Evolutionary conservation across 2,888 invertebrate genomes (phyloP), one percentile per base, ranked within the genome.

Genomic region (Monoplex corrugatus): DNA sequence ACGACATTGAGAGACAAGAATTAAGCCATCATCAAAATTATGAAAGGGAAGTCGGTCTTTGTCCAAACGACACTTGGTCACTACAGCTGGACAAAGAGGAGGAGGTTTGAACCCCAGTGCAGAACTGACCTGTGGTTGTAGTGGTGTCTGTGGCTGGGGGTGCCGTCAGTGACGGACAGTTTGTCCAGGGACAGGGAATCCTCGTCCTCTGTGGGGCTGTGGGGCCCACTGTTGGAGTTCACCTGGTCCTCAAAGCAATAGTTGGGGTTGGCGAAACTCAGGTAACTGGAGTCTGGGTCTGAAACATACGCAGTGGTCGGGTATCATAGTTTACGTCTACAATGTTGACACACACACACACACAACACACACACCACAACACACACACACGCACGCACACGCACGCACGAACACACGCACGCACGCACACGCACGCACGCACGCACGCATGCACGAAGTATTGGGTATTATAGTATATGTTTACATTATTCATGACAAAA

Each of bases 221-320:
- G 78, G 78, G 87, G 88, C 87, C 86, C 89, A 5, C 40, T 5
- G 80, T 84, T 94, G 82, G 92, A 92, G 89, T 92, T 93, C 68
- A 93, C 90, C 68, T 93, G 92, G 87, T 94, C 95, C 43, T 94
- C 93, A 95, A 98, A 97, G 95, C 98, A 98, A 96, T 98, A 98
- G 96, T 98, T 98, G 43, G 98, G 98, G 96, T 98, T 98, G 97
- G 98, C 98, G 96, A 98, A 98, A 94, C 98, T 98, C 95, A 95
- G 93, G 90, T 98, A 94, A 23, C 94, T 97, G 92, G 98, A 97
- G 96, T 98, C 98, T 97, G 98, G 98, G 97, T 98, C 98, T 98
- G 97, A 78, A 97, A 97, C 88, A 50, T 32, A 45, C 23, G 16
- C n/a, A n/a, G n/a, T n/a, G n/a, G n/a, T n/a, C n/a, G n/a, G n/a